Base-by-base conservation (phyloP, 2,797 vertebrate species). In the Hozukius guyotensis region DNA sequence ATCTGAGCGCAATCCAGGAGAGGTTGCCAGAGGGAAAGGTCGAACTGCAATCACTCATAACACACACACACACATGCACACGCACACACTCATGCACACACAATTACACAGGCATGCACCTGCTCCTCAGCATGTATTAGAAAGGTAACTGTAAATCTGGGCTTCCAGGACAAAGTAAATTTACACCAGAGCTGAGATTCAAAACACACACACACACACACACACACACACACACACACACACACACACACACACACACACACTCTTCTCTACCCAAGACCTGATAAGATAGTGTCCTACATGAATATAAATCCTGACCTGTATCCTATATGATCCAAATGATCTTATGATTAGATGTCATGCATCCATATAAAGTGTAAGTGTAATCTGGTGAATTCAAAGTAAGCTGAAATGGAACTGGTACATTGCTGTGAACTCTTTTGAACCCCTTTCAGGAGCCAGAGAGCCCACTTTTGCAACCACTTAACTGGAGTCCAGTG, bases 21-120 rank as follows among this genome's bases (percentile, higher is more conserved):
- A 81, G 82, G 78, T 77, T 92, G 89, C 88, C 90, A 91, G 80
- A 90, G 77, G 88, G 83, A 93, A 90, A 93, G 89, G 90, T 91
- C 81, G 82, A 83, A 87, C 81, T 67, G 78, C 86, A 91, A 90
- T 93, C 88, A 88, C 75, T 89, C 86, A 88, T 83, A 68, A 80
- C 57, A 69, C 77, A 62, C 74, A 22, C 29, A 25, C 36, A 27
- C 63, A 53, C 73, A 80, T 68, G 56, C 34, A 22, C n/a, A 76
- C 63, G 72, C 71, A 70, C 77, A 78, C 60, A 68, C 77, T 59
- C 76, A 22, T 29, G 27, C 36, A 27, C 63, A 53, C 74, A 80
- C 71, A 81, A 16, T 64, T 78, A 80, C 57, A 79, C 52, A 81
- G 60, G n/a, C 81, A 69, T 77, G 77, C 88, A 91, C 89, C 87